Conservation (phyloP, 2,797 vertebrate genomes). For the Pampus argenteus region DNA sequence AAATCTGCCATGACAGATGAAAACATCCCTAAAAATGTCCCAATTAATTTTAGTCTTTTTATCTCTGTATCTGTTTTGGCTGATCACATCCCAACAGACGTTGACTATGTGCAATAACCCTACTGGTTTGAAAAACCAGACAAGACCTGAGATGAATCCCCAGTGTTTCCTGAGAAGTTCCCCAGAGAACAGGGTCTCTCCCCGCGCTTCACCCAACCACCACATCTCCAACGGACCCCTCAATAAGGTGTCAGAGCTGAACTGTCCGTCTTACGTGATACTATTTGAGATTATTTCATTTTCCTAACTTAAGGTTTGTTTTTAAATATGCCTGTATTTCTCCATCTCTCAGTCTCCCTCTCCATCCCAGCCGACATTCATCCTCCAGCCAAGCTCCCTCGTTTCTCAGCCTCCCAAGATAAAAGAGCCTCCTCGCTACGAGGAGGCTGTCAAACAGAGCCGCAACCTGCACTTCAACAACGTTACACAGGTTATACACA, state of each 20-base stretch:
- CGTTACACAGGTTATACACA: conserved; percentile 73
- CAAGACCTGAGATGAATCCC: conserved; percentile 79
- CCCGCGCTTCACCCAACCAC: conserved; percentile 82
- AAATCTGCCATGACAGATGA: too few species aligned
- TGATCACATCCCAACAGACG: conserved; percentile 77
- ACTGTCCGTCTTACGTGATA: background rate
- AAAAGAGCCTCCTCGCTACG: conserved; percentile 95
- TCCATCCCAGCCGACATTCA: conserved; percentile 85
- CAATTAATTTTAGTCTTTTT: background rate
- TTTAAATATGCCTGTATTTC: background rate
- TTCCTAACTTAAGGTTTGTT: background rate
- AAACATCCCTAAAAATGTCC: too few species aligned
- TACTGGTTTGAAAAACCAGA: conserved; percentile 80
- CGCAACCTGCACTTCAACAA: conserved; percentile 85
- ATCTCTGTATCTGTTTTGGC: background rate
- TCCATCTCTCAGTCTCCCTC: conserved; percentile 64
- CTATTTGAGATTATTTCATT: background rate
- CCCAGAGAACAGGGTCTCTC: conserved; percentile 79
- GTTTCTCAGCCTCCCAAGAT: conserved; percentile 85
- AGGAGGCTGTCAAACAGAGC: conserved; percentile 96
- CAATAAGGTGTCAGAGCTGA: conserved; percentile 85
- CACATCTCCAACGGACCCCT: conserved; percentile 88
- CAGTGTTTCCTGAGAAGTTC: conserved; percentile 89
- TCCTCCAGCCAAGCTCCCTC: conserved; percentile 83
- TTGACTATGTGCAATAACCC: conserved; percentile 85